Evolutionary conservation across 2,113 vertebrate genomes (phyloP).

Genomic region (Tyto alba): DNA sequence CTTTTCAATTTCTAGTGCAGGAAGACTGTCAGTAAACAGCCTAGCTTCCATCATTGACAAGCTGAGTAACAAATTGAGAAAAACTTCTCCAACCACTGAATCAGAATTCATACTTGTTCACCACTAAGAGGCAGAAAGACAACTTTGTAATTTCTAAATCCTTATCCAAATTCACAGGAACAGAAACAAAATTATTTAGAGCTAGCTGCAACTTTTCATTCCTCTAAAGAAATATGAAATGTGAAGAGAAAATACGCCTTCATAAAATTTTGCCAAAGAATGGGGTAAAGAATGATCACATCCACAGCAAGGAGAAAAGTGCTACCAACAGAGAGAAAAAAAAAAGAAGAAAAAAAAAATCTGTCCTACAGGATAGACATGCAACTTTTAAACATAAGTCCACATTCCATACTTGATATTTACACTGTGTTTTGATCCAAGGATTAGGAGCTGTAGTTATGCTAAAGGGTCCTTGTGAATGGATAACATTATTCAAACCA

Average conservation of each 20-base stretch:
- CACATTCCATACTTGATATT: neutral
- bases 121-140: neutral
- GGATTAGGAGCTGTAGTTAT: constrained; percentile 23
- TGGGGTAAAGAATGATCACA: neutral
- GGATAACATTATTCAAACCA: constrained; percentile 37
- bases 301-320: neutral
- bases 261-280: neutral
- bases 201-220: neutral
- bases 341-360: too few species aligned
- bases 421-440: constrained; percentile 35
- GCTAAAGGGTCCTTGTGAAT: neutral
- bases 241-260: neutral
- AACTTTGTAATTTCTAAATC: neutral
- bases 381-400: neutral
- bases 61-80: neutral
- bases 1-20: neutral
- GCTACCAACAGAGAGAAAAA: neutral
- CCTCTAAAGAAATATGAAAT: neutral
- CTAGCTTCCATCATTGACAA: neutral
- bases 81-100: neutral
- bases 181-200: neutral
- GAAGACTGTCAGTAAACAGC: neutral
- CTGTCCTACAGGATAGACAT: neutral
- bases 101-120: neutral
- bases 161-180: neutral